Conservation (phyloP, 1,140 invertebrate genomes). For the Holotrichia oblita region DNA sequence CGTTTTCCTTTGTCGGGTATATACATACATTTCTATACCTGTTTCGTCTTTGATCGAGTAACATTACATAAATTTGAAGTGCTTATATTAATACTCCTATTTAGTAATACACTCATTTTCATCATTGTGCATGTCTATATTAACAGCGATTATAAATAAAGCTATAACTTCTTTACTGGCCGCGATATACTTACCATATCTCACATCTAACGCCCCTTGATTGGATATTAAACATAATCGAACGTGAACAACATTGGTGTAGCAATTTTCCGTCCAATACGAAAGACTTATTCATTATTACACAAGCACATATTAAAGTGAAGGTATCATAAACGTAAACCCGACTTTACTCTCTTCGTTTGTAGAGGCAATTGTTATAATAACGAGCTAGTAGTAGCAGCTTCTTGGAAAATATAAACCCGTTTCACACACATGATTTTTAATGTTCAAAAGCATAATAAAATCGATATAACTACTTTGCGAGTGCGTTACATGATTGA, state of each 20-base stretch:
- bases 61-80: background rate
- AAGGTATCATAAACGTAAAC: background rate
- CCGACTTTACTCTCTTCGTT: background rate
- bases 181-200: background rate
- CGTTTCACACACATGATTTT: background rate
- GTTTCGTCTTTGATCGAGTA: background rate
- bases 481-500: background rate
- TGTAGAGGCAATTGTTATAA: background rate
- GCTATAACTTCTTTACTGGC: background rate
- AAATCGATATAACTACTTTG: background rate
- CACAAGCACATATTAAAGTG: background rate
- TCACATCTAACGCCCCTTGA: background rate
- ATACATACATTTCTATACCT: background rate
- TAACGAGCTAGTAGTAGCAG: background rate
- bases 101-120: background rate
- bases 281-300: background rate
- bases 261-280: background rate
- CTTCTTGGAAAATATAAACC: background rate
- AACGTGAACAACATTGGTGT: background rate
- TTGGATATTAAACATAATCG: constrained; percentile 9
- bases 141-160: background rate
- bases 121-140: background rate
- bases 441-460: background rate
- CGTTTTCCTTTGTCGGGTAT: no score
- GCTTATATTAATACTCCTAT: background rate